Base-by-base conservation (phyloP, 1,140 invertebrate species). In the Chironomus striatipennis region DNA sequence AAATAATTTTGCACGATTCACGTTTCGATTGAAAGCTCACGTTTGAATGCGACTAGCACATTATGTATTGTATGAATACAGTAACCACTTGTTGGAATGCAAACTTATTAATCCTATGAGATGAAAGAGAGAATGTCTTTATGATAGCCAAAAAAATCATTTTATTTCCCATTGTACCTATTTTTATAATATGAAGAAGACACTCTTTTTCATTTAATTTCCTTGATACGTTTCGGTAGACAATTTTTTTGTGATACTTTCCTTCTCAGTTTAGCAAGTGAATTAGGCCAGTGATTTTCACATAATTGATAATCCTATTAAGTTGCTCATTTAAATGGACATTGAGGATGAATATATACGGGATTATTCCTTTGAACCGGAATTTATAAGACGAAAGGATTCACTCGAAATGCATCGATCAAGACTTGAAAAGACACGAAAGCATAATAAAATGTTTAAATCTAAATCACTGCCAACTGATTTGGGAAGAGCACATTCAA, bases 351-450 rank as follows among this genome's bases (percentile, higher is more conserved):
- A 82, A 79, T 82, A 80, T 73, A 80, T 80, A 74, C 81, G 81
- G 75, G 81, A 82, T 78, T 82, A 81, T 76, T 77, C 80, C 65
- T 82, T 82, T 77, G 81, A 82, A 77, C 81, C 81, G 78, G 81
- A 82, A 75, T 76, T 82, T 76, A 80, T 82, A 75, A 81, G 79
- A 77, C 78, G 80, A 57, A 79, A 81, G 77, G 81, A 82, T 47
- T 81, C 74, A 67, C 12, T 74, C 10, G 12, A 43, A 42, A 42
- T 74, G 20, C 74, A 74, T 43, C 8, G 24, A 42, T 15, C 7
- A 8, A 15, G 65, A 18, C 9, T 70, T 7, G 20, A 70, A 20
- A 4, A 6, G 18, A 20, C 65, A 12, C n/a, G 65, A 70, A 18
- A 70, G 20, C 65, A 21, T 1, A 70, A 70, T 20, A 70, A 70